These are phyloP conservation scores for Xiphophorus couchianus DNA, from an alignment of 2,113 vertebrate species.

Conservation along the genomic window DNA sequence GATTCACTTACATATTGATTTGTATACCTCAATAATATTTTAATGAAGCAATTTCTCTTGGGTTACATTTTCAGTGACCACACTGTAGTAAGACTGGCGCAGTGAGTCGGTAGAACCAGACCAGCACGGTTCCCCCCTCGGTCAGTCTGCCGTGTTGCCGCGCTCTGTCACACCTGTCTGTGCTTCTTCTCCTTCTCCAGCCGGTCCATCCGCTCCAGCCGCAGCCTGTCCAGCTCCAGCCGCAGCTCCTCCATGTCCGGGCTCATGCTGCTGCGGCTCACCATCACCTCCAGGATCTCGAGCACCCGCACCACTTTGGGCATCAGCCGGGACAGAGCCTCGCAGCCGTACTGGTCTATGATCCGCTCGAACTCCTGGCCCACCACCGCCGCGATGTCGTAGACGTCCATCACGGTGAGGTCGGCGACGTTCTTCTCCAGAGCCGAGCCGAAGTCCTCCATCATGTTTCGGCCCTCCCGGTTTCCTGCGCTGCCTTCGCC, in stretches of 20 bases:
- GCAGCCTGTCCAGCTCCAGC: slow-evolving; percentile 92
- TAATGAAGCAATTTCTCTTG: too few species aligned
- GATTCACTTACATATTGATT: too few species aligned
- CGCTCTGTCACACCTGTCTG: slow-evolving; percentile 78
- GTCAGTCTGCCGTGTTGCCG: too few species aligned
- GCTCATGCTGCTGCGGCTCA: slow-evolving; percentile 89
- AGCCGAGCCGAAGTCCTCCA: slow-evolving; percentile 84
- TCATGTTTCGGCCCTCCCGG: slow-evolving; percentile 72
- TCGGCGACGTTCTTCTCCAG: slow-evolving; percentile 95
- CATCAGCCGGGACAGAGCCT: slow-evolving; percentile 92
- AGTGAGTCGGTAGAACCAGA: too few species aligned
- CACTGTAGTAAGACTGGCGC: too few species aligned
- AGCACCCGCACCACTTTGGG: slow-evolving; percentile 96
- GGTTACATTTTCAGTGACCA: too few species aligned
- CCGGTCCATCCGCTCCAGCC: slow-evolving; percentile 91
- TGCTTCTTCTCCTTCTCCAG: slow-evolving; percentile 94
- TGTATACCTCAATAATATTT: too few species aligned
- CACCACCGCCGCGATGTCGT: slow-evolving; percentile 94
- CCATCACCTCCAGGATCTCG: slow-evolving; percentile 96
- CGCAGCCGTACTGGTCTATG: slow-evolving; percentile 95
- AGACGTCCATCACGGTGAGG: slow-evolving; percentile 97
- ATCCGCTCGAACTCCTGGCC: slow-evolving; percentile 98
- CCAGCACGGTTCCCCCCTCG: too few species aligned
- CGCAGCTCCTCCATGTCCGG: slow-evolving; percentile 95
- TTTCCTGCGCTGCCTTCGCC: slow-evolving; percentile 50